Percentiles rank a stretch among this genome's conserved stretches.
These are phyloP conservation scores for Orthonychiurus folsomi DNA, from an alignment of 2,888 invertebrate genomes.

Conservation along the genomic window DNA sequence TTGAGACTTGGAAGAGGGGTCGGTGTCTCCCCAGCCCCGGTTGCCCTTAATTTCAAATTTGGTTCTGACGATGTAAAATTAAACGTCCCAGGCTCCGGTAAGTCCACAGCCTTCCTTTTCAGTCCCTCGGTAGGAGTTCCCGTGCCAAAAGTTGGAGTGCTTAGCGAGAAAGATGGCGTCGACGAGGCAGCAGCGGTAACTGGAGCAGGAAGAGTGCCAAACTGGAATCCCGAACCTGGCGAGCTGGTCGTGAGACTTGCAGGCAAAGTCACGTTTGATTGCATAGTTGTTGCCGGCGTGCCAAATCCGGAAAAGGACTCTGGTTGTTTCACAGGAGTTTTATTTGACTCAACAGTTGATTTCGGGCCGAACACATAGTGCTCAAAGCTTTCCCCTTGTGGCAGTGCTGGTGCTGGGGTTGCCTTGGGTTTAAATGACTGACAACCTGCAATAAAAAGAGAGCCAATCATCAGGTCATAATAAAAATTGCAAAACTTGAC, in stretches of 20 bases:
- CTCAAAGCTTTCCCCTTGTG: no score
- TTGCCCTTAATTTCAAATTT: neutral
- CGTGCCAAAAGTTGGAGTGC: neutral
- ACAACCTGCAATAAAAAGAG: no score
- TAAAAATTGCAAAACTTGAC: no score
- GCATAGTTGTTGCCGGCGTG: neutral
- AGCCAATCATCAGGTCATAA: no score
- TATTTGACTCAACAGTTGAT: no score
- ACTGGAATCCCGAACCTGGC: neutral
- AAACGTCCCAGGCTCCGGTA: neutral
- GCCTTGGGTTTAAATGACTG: no score
- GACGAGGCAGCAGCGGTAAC: neutral
- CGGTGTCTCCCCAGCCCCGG: neutral
- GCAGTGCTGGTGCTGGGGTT: no score
- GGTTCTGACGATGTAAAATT: neutral
- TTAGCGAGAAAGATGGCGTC: neutral
- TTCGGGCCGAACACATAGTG: no score
- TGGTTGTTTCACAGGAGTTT: neutral
- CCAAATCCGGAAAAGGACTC: neutral
- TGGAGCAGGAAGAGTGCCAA: neutral
- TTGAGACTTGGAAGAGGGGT: neutral
- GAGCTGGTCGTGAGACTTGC: neutral
- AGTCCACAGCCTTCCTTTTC: conserved; percentile 1
- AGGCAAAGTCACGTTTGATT: neutral
- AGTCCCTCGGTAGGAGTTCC: neutral